Conservation (phyloP, 2,113 vertebrate species). For the Noturus placidus region DNA sequence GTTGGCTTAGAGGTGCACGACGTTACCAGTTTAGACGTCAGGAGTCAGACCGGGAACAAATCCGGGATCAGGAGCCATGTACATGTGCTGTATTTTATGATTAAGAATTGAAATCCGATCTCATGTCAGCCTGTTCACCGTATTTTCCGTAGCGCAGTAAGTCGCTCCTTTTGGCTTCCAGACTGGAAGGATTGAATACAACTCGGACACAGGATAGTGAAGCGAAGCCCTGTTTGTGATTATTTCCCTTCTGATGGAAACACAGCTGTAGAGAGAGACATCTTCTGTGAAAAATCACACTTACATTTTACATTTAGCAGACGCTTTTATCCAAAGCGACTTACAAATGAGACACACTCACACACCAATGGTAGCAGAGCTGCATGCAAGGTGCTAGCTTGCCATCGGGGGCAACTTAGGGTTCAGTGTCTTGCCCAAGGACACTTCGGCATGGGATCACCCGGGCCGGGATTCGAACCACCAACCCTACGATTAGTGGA, state of each 20-base stretch:
- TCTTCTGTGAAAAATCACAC: no score
- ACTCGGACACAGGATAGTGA: background rate
- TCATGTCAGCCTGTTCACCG: background rate
- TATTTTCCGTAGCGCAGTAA: background rate
- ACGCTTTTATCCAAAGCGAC: no score
- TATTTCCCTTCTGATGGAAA: background rate
- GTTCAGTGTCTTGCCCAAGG: no score
- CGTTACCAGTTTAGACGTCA: background rate
- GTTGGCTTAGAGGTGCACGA: background rate
- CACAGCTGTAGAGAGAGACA: background rate
- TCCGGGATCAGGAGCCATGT: background rate
- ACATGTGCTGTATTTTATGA: background rate
- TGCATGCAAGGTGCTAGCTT: no score
- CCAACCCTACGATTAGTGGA: no score
- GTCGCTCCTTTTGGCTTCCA: background rate
- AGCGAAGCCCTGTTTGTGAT: background rate
- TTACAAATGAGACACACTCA: no score
- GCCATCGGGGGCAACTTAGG: no score
- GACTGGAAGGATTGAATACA: background rate
- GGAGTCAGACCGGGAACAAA: background rate
- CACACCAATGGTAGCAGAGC: no score
- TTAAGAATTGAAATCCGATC: background rate
- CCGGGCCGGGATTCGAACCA: no score
- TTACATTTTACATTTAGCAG: no score
- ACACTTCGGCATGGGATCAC: no score